These are phyloP conservation scores for Crossocerus cetratus DNA, from an alignment of 2,888 invertebrate genomes.

Conservation along the genomic window DNA sequence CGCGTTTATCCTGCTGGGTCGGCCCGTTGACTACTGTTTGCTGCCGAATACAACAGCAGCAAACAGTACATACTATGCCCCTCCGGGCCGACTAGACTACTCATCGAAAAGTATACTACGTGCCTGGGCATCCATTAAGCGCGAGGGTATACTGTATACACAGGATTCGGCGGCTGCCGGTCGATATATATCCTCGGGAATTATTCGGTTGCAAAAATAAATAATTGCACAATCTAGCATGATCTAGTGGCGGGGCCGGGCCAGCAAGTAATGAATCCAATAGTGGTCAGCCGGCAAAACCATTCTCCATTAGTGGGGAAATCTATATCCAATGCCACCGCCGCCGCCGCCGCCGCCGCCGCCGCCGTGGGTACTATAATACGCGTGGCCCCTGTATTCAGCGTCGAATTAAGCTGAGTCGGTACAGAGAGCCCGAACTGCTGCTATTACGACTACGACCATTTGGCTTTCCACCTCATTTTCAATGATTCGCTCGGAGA, in stretches of 20 bases:
- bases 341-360: no score
- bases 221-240: neutral
- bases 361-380: neutral
- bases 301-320: neutral
- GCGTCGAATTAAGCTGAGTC: conserved; percentile 2
- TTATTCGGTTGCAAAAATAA: neutral
- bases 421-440: neutral
- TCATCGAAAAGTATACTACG: no score
- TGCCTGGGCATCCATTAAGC: no score
- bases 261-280: neutral
- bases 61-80: no score
- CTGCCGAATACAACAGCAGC: no score
- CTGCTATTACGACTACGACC: conserved; percentile 3
- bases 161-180: no score
- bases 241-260: no score
- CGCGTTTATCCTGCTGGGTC: no score
- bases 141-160: no score
- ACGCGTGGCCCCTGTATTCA: neutral
- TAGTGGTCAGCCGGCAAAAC: neutral
- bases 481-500: conserved; percentile 28
- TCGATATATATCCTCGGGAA: no score
- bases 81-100: no score
- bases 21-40: no score
- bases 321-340: neutral
- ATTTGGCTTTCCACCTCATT: conserved; percentile 31